These are phyloP conservation scores for Turnix velox DNA, from an alignment of 2,113 vertebrate genomes.

Conservation along the genomic window DNA sequence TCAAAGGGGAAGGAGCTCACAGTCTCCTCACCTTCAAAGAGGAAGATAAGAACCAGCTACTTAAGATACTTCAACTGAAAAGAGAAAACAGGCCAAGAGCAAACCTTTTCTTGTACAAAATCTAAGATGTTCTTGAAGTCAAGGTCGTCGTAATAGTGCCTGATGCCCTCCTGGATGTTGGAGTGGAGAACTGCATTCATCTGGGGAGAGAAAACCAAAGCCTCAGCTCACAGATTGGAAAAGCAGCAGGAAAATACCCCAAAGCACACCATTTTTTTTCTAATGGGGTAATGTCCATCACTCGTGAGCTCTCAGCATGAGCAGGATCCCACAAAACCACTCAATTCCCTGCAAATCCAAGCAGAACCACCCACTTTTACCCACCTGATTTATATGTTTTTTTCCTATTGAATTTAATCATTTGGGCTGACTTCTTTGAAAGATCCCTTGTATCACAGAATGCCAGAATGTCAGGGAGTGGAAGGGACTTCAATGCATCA, in stretches of 20 bases:
- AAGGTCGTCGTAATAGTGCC: slow-evolving; percentile 90
- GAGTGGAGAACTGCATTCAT: slow-evolving; percentile 81
- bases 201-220: slow-evolving; percentile 42
- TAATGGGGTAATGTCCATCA: neutral
- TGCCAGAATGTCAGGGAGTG: too few species aligned
- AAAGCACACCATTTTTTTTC: too few species aligned
- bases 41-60: neutral
- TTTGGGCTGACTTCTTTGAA: neutral
- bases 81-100: neutral
- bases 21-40: neutral
- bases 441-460: neutral
- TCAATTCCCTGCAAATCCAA: rapidly evolving
- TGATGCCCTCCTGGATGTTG: slow-evolving; percentile 85
- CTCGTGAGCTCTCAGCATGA: neutral
- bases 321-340: neutral
- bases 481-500: too few species aligned
- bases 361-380: rapidly evolving
- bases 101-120: slow-evolving; percentile 87
- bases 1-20: neutral
- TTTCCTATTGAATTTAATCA: neutral
- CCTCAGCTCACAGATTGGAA: rapidly evolving
- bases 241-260: rapidly evolving
- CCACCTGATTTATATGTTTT: rapidly evolving
- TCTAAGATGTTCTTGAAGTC: slow-evolving; percentile 95
- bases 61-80: neutral